Percentiles rank a stretch among this genome's conserved stretches.
phyloP scores from a whole-genome alignment of 2,797 vertebrate genomes.

The Gymnoscopelus microlampas region DNA sequence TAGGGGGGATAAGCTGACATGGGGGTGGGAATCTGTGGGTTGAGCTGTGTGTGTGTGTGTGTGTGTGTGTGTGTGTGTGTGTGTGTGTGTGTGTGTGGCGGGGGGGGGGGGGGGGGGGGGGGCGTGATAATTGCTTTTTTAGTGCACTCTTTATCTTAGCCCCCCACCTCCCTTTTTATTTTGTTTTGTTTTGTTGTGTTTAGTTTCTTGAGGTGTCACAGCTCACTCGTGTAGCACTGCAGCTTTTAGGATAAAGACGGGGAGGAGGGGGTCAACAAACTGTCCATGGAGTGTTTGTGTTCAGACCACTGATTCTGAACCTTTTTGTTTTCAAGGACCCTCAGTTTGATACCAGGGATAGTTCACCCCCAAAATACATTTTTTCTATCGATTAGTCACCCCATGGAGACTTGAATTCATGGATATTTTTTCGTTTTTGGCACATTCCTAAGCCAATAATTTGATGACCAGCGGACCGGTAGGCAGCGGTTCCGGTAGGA shows the following conservation, averaged over 20 bases:
- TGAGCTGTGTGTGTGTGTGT: not conserved
- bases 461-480: too few species aligned
- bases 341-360: not conserved
- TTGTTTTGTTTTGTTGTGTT: constrained; percentile 50
- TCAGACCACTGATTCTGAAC: not conserved
- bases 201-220: constrained; percentile 53
- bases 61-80: not conserved
- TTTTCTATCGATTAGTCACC: too few species aligned
- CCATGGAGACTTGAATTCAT: too few species aligned
- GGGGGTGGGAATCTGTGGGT: not conserved
- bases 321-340: not conserved
- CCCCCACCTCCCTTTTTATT: not conserved
- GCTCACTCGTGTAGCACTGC: constrained; percentile 53
- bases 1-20: constrained; percentile 21
- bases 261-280: not conserved
- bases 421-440: too few species aligned
- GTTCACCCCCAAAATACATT: too few species aligned
- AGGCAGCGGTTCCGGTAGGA: too few species aligned
- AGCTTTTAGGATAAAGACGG: constrained; percentile 24
- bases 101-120: constrained; percentile 37
- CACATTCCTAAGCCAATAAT: too few species aligned
- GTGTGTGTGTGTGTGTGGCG: not conserved
- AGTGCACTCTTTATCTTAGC: constrained; percentile 44
- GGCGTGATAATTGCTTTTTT: constrained; percentile 64
- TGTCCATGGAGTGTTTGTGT: not conserved